phyloP scores from a whole-genome alignment of 2,888 invertebrate genomes.

The Axea sp. region DNA sequence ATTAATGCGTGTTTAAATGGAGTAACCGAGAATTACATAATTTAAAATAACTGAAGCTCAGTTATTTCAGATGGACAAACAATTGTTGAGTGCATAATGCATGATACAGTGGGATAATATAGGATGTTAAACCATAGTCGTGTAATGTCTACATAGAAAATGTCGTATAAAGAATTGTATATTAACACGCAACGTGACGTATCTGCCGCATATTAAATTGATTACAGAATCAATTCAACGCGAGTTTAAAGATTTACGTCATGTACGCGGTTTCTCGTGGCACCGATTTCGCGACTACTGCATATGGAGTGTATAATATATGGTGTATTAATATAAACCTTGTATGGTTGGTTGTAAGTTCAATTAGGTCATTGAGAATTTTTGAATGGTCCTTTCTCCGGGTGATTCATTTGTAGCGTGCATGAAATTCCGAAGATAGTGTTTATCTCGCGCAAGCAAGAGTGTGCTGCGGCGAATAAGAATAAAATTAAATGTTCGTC shows the following conservation, averaged over 20 bases:
- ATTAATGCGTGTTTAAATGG: not conserved
- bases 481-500: too few relatives aligned
- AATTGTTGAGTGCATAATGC: too few relatives aligned
- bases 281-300: slow-evolving; percentile 33
- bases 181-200: slow-evolving; percentile 21
- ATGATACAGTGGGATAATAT: too few relatives aligned
- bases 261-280: slow-evolving; percentile 35
- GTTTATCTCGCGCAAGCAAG: too few relatives aligned
- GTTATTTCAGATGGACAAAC: too few relatives aligned
- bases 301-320: slow-evolving; percentile 24
- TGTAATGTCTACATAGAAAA: slow-evolving; percentile 14
- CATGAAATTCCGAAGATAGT: too few relatives aligned
- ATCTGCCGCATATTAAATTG: slow-evolving; percentile 44
- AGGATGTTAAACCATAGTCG: not conserved
- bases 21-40: too few relatives aligned
- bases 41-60: too few relatives aligned
- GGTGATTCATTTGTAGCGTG: slow-evolving; percentile 23
- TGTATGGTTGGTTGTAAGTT: slow-evolving; percentile 41
- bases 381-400: slow-evolving; percentile 28
- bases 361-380: slow-evolving; percentile 26
- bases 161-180: slow-evolving; percentile 11
- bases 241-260: slow-evolving; percentile 47
- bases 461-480: too few relatives aligned
- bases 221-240: slow-evolving; percentile 44
- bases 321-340: slow-evolving; percentile 28